Conservation (phyloP, 1,140 invertebrate species). For the Zaprionus gabonicus region DNA sequence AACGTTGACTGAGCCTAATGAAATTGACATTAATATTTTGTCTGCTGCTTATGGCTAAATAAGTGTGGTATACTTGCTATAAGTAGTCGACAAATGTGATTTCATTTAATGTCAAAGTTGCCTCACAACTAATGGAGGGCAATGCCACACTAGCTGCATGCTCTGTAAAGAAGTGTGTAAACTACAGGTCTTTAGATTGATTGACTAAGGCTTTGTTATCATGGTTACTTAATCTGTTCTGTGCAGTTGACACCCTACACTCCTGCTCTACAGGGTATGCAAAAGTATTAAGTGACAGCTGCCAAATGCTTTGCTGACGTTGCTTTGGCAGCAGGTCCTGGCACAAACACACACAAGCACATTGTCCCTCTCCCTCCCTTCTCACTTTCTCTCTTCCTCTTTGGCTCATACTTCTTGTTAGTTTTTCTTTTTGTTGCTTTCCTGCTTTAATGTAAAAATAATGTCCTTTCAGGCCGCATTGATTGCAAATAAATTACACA, state of each 20-base stretch:
- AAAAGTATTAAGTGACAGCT: conserved; percentile 70
- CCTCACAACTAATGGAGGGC: not conserved
- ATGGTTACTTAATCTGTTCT: not conserved
- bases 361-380: not conserved
- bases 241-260: not conserved
- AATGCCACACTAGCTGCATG: conserved; percentile 2
- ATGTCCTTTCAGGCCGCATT: conserved; percentile 76
- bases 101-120: conserved; percentile 42
- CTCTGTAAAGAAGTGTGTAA: not conserved
- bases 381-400: conserved; percentile 17
- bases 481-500: conserved; percentile 81
- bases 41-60: conserved; percentile 16
- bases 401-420: not conserved
- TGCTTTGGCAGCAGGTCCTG: conserved; percentile 53
- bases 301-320: conserved; percentile 67
- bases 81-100: conserved; percentile 18
- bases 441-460: conserved; percentile 76
- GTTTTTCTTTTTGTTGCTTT: not conserved
- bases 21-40: conserved; percentile 49
- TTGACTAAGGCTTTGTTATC: not conserved
- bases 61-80: conserved; percentile 10
- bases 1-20: conserved; percentile 48
- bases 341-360: conserved; percentile 16
- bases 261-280: conserved; percentile 22
- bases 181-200: not conserved